Evolutionary conservation across 1,140 invertebrate genomes (phyloP).

Genomic region (Vanessa tameamea): DNA sequence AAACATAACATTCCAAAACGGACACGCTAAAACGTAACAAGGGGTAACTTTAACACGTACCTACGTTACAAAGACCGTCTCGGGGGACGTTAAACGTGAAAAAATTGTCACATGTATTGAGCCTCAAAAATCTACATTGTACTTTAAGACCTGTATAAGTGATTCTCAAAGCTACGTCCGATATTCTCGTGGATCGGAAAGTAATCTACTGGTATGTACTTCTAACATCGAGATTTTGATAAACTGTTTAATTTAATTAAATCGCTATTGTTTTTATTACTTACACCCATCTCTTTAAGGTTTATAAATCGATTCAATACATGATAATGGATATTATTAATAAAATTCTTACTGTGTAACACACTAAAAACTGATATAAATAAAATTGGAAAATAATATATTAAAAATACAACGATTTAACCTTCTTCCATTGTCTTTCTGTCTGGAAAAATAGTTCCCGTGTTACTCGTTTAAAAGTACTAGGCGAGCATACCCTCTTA

Average conservation of each 20-base stretch:
- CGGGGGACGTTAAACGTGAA: conserved; percentile 46
- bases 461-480: conserved; percentile 38
- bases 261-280: conserved; percentile 33
- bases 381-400: conserved; percentile 26
- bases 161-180: conserved; percentile 52
- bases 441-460: conserved; percentile 39
- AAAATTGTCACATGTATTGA: conserved; percentile 58
- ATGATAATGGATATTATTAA: conserved; percentile 11
- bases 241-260: conserved; percentile 22
- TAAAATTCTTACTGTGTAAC: conserved; percentile 12
- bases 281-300: conserved; percentile 4
- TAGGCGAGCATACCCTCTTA: conserved; percentile 42
- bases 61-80: conserved; percentile 47
- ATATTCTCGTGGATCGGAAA: conserved; percentile 41
- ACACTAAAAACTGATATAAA: conserved; percentile 34
- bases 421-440: conserved; percentile 41
- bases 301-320: neutral
- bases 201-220: conserved; percentile 50
- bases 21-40: conserved; percentile 65
- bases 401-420: conserved; percentile 48
- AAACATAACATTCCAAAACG: conserved; percentile 49
- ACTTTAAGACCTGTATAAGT: conserved; percentile 69
- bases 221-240: conserved; percentile 61
- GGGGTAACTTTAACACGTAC: conserved; percentile 66
- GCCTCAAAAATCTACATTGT: conserved; percentile 69